Base-by-base conservation (phyloP, 1,140 invertebrate genomes). In the Sarcophaga peregrina region DNA sequence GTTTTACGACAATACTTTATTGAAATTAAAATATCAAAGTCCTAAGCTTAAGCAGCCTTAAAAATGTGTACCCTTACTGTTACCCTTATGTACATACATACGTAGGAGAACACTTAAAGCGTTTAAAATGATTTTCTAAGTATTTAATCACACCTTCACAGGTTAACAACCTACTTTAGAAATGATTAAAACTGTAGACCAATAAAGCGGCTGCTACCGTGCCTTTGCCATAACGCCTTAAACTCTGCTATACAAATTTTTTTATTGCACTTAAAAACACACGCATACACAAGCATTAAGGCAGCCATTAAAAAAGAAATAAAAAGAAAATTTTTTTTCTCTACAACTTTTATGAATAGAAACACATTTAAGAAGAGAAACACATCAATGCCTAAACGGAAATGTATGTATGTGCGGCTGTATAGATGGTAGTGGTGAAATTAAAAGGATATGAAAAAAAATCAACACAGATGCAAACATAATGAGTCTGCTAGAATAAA, bases 81-180 rank as follows among this genome's bases (percentile, higher is more conserved):
- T n/a, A 1, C 25, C 25, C 13, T 2, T 13, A 15, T 58, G 54
- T 15, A 58, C 54, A 11, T 58, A n/a, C n/a, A n/a, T n/a, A n/a
- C n/a, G n/a, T n/a, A 58, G n/a, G 54, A 50, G 50, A 52, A 52
- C 10, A 50, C 75, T 48, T 78, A 52, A 78, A 37, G 50, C 47
- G 8, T 48, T 78, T 78, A 50, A 20, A 78, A 78, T 78, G 75
- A 78, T 78, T 78, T 78, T 47, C 50, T 78, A 45, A 78, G 75
- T 78, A 78, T 78, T 78, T 78, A 78, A 78, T 78, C 75, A 78
- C 75, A 78, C 75, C 75, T 78, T 50, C 75, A 78, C 25, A 78
- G 75, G 75, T 78, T 78, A 78, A 78, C 75, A 78, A 78, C 75
- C 75, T 50, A 78, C 75, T 50, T 37, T 78, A 25, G n/a, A 50